These are phyloP conservation scores for Fulica atra DNA, from an alignment of 2,113 vertebrate genomes.

Conservation along the genomic window DNA sequence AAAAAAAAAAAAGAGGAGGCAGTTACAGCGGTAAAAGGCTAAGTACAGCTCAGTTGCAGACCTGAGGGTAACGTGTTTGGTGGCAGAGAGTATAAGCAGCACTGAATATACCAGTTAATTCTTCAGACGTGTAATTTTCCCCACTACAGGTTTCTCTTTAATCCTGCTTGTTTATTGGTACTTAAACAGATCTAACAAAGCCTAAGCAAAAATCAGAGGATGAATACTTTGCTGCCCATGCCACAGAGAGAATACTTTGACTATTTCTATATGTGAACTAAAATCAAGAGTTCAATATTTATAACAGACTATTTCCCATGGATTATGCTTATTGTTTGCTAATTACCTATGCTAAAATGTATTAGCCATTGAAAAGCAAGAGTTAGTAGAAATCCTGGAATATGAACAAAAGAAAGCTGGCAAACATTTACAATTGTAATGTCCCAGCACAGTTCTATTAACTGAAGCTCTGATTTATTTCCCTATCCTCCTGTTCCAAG, in stretches of 20 bases:
- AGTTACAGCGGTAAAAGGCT: constrained; percentile 69
- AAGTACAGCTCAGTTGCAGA: constrained; percentile 83
- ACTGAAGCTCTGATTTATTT: constrained; percentile 67
- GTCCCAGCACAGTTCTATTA: constrained; percentile 62
- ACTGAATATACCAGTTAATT: constrained; percentile 47
- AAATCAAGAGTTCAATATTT: constrained; percentile 44
- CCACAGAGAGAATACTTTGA: not conserved
- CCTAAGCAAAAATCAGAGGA: constrained; percentile 73
- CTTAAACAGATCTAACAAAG: not conserved
- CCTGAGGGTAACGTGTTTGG: constrained; percentile 79
- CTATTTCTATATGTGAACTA: not conserved
- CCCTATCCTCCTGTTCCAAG: constrained; percentile 38
- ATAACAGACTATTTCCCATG: not conserved
- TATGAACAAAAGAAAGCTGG: constrained; percentile 18
- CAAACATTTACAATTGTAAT: not conserved
- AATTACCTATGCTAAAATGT: not conserved
- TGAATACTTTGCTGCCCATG: not conserved
- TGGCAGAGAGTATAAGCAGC: constrained; percentile 70
- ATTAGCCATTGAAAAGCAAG: not conserved
- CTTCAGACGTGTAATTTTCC: constrained; percentile 27
- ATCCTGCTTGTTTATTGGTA: not conserved
- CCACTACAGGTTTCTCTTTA: constrained; percentile 20
- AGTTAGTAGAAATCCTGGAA: constrained; percentile 53
- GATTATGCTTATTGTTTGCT: not conserved
- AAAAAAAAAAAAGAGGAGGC: constrained; percentile 6